These are phyloP conservation scores for Lasioglossum vierecki DNA, from an alignment of 2,888 invertebrate species.

Conservation along the genomic window DNA sequence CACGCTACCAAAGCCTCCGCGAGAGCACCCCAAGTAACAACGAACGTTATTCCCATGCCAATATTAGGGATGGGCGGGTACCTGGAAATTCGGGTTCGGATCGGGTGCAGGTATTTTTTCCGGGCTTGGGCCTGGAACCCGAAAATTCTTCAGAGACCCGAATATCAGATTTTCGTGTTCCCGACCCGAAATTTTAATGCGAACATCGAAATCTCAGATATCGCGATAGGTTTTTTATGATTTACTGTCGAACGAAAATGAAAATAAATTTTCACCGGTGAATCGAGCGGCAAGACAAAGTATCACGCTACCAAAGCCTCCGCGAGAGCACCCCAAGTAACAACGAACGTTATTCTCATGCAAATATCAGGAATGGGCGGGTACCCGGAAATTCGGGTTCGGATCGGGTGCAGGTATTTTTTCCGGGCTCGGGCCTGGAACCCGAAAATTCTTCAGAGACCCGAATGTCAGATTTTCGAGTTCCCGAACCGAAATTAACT, in stretches of 20 bases:
- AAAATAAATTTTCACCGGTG: background rate
- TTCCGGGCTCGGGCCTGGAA: no score
- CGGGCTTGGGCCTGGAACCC: no score
- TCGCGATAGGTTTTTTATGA: no score
- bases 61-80: background rate
- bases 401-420: no score
- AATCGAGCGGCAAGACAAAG: background rate
- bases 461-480: no score
- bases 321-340: background rate
- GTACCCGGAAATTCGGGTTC: no score
- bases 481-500: no score
- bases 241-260: slow-evolving; percentile 25
- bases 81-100: no score
- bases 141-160: no score
- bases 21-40: background rate
- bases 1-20: background rate
- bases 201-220: background rate
- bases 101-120: no score
- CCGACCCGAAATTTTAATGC: background rate
- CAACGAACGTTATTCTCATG: background rate
- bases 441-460: no score
- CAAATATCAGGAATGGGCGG: background rate
- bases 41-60: background rate
- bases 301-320: background rate
- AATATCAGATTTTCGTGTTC: no score